Conservation (phyloP, 2,113 vertebrate species). For the Apeltes quadracus region DNA sequence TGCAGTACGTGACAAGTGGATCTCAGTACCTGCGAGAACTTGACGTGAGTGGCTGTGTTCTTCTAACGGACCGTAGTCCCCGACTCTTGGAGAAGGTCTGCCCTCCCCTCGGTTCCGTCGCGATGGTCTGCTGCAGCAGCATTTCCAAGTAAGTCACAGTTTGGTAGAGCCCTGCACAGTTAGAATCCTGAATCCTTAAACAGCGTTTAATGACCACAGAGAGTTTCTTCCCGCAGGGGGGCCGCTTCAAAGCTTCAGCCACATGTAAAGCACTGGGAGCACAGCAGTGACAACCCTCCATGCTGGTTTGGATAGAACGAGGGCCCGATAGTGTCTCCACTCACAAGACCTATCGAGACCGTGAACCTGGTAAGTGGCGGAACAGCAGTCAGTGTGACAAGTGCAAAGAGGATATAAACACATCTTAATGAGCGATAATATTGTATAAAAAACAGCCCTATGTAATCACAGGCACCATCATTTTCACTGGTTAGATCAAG, state of each 20-base stretch:
- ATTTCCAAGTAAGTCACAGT: slow-evolving; percentile 81
- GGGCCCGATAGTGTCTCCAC: slow-evolving; percentile 35
- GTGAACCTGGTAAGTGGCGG: slow-evolving; percentile 24
- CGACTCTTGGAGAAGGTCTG: slow-evolving; percentile 76
- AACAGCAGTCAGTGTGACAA: slow-evolving; percentile 18
- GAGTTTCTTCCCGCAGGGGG: slow-evolving; percentile 68
- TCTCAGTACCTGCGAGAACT: slow-evolving; percentile 81
- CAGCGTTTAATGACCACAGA: not conserved
- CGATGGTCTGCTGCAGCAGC: slow-evolving; percentile 79
- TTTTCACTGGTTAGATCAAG: too few relatives aligned
- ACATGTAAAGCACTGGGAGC: slow-evolving; percentile 73
- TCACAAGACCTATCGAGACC: slow-evolving; percentile 37
- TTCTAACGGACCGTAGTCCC: slow-evolving; percentile 68
- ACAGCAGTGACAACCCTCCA: slow-evolving; percentile 75
- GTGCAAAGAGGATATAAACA: not conserved
- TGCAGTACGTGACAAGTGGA: slow-evolving; percentile 80
- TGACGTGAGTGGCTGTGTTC: slow-evolving; percentile 82
- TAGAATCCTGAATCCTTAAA: not conserved
- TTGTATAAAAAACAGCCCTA: not conserved
- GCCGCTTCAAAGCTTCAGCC: slow-evolving; percentile 77
- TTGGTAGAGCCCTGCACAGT: not conserved
- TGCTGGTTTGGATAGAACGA: slow-evolving; percentile 70
- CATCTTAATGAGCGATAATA: not conserved
- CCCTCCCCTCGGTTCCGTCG: slow-evolving; percentile 79
- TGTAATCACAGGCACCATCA: not conserved